These are phyloP conservation scores for Zeus faber DNA, from an alignment of 2,113 vertebrate species.

Conservation along the genomic window DNA sequence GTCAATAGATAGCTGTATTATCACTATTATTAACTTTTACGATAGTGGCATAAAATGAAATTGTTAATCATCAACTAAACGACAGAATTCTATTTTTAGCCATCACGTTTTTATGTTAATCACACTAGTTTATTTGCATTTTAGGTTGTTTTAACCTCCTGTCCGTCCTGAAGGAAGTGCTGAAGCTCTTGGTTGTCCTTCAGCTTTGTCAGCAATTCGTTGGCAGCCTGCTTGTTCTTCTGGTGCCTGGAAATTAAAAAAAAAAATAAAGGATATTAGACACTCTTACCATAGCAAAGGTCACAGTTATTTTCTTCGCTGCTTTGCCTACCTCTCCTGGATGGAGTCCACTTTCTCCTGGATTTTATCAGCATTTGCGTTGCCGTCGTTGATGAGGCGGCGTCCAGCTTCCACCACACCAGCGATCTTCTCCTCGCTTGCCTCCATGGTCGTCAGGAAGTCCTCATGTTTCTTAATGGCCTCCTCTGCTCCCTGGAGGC, in stretches of 20 bases:
- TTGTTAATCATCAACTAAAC: too few species aligned
- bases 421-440: slow-evolving; percentile 86
- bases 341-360: slow-evolving; percentile 90
- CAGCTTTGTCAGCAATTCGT: slow-evolving; percentile 83
- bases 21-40: too few species aligned
- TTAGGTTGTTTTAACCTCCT: slow-evolving; percentile 77
- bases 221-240: slow-evolving; percentile 83
- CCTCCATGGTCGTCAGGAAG: slow-evolving; percentile 91
- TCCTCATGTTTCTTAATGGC: slow-evolving; percentile 93
- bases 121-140: too few species aligned
- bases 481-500: slow-evolving; percentile 84
- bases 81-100: too few species aligned
- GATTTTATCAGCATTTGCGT: slow-evolving; percentile 86
- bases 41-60: too few species aligned
- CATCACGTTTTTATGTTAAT: too few species aligned
- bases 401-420: slow-evolving; percentile 83
- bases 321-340: slow-evolving; percentile 86
- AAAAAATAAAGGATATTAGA: neutral
- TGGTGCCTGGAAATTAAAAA: slow-evolving; percentile 71
- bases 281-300: neutral
- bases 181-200: slow-evolving; percentile 92
- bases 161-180: slow-evolving; percentile 91
- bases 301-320: too few species aligned
- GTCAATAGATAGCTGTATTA: too few species aligned
- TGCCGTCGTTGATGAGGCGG: slow-evolving; percentile 81